Evolutionary conservation across 1,140 invertebrate species (phyloP).

Genomic region (Philotrypesis tridentata): DNA sequence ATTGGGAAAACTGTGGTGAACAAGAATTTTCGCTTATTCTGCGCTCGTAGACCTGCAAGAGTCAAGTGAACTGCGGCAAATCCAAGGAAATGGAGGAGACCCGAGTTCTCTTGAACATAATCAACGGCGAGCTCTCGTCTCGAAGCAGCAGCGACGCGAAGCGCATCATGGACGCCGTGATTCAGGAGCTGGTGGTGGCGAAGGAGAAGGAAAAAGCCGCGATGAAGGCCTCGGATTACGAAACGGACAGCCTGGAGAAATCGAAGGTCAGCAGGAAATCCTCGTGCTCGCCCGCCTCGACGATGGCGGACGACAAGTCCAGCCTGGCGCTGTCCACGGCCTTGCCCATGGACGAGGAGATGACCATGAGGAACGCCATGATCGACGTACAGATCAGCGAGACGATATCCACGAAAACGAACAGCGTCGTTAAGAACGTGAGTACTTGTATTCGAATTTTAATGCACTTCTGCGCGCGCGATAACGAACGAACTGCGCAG

Average conservation of each 20-base stretch:
- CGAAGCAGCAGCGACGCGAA: conserved; percentile 62
- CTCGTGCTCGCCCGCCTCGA: conserved; percentile 77
- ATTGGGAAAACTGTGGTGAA: too few relatives aligned
- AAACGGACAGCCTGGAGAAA: conserved; percentile 86
- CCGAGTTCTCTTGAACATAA: conserved; percentile 63
- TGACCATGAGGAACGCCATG: conserved; percentile 84
- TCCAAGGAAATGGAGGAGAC: background rate
- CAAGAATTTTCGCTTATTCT: too few relatives aligned
- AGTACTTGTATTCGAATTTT: too few relatives aligned
- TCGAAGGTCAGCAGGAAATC: conserved; percentile 72
- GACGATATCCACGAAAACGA: conserved; percentile 54
- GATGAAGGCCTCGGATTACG: conserved; percentile 74
- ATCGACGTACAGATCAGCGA: conserved; percentile 73
- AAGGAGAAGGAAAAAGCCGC: conserved; percentile 64
- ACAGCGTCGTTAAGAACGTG: conserved; percentile 20
- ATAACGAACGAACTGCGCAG: too few relatives aligned
- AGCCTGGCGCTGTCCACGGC: conserved; percentile 81
- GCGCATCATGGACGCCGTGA: conserved; percentile 73
- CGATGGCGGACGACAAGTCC: conserved; percentile 75
- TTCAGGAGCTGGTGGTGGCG: conserved; percentile 72
- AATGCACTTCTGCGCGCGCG: too few relatives aligned
- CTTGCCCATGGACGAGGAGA: conserved; percentile 83
- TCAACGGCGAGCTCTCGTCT: conserved; percentile 64
- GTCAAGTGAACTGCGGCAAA: background rate
- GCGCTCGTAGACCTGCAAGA: background rate